Conservation (phyloP, 2,113 vertebrate species). For the Centropristis striata region DNA sequence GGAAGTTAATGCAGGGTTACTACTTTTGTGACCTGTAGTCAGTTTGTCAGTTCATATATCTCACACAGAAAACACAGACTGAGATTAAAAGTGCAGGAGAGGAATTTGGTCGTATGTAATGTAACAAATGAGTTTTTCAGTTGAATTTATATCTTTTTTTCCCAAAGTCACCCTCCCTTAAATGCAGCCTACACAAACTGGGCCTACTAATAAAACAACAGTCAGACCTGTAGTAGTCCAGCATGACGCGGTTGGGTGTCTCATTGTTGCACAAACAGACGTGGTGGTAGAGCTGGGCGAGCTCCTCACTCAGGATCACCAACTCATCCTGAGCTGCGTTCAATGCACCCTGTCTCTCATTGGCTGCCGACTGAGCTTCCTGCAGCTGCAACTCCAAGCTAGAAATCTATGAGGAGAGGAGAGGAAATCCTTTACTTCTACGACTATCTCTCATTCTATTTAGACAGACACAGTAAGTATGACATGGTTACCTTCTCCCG, state of each 20-base stretch:
- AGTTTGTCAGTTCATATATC: too few species aligned
- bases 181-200: neutral
- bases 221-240: conserved; percentile 92
- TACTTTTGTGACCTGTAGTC: too few species aligned
- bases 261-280: conserved; percentile 99
- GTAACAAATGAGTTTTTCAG: too few species aligned
- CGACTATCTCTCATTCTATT: neutral
- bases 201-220: neutral
- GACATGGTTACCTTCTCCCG: conserved; percentile 85
- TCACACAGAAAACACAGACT: too few species aligned
- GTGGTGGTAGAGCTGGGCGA: conserved; percentile 98
- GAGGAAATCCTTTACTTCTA: neutral
- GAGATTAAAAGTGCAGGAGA: too few species aligned
- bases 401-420: conserved; percentile 46
- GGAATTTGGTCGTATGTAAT: too few species aligned
- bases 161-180: neutral
- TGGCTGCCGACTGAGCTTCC: conserved; percentile 85
- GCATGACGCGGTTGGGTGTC: conserved; percentile 96
- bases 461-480: neutral
- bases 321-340: conserved; percentile 95
- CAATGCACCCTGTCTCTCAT: conserved; percentile 91
- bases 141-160: too few species aligned
- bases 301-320: conserved; percentile 95
- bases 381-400: conserved; percentile 90
- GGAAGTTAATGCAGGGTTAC: too few species aligned